phyloP scores from a whole-genome alignment of 2,888 invertebrate genomes.

The Ptilodon capucinus region DNA sequence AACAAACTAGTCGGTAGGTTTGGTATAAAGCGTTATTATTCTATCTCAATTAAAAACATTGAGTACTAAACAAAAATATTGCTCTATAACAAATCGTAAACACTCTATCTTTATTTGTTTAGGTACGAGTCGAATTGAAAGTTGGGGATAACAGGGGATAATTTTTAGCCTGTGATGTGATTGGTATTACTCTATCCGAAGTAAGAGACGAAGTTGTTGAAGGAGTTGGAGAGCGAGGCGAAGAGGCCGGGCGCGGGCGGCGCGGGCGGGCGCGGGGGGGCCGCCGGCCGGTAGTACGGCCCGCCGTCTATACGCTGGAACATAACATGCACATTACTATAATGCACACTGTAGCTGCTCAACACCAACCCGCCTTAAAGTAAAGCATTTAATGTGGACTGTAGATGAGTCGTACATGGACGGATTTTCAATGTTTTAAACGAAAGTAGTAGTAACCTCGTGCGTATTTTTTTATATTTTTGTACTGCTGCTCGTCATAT shows the following conservation, averaged over 20 bases:
- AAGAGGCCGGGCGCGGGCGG: conserved; percentile 84
- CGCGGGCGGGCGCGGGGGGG: conserved; percentile 70
- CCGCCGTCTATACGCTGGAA: conserved; percentile 87
- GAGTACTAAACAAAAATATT: not conserved
- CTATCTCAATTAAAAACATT: too few relatives aligned
- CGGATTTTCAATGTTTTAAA: too few relatives aligned
- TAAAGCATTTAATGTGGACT: too few relatives aligned
- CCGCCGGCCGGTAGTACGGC: conserved; percentile 85
- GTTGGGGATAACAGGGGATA: too few relatives aligned
- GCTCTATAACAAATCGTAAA: not conserved
- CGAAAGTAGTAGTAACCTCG: too few relatives aligned
- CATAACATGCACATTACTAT: conserved; percentile 1
- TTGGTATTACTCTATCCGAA: conserved; percentile 83
- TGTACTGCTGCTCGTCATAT: too few relatives aligned
- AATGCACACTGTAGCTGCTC: too few relatives aligned
- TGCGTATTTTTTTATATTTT: too few relatives aligned
- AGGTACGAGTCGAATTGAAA: too few relatives aligned
- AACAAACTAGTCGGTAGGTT: not conserved
- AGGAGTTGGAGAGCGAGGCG: conserved; percentile 89
- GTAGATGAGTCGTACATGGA: too few relatives aligned
- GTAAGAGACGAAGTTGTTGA: conserved; percentile 89
- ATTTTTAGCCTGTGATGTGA: not conserved
- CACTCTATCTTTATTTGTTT: too few relatives aligned
- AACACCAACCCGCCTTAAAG: too few relatives aligned
- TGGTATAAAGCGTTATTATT: not conserved